Conservation (phyloP, 2,113 vertebrate species). For the Lepus europaeus region DNA sequence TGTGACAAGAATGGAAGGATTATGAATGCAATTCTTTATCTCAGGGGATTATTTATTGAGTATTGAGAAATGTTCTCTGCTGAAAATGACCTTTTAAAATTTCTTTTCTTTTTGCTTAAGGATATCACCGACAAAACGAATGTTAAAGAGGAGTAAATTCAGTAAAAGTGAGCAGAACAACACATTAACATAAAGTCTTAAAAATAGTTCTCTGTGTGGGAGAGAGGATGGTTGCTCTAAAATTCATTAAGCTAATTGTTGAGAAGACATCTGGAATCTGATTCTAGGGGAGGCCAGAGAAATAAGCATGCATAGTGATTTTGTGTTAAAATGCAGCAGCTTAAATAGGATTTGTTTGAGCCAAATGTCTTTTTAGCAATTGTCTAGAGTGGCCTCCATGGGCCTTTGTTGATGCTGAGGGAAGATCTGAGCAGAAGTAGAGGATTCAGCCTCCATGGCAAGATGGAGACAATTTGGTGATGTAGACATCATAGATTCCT, state of each 20-base stretch:
- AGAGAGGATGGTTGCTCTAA: slow-evolving; percentile 62
- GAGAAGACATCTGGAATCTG: slow-evolving; percentile 67
- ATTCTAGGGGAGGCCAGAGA: background rate
- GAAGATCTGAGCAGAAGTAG: too few relatives aligned
- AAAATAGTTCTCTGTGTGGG: slow-evolving; percentile 70
- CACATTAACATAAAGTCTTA: slow-evolving; percentile 65
- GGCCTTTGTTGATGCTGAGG: too few relatives aligned
- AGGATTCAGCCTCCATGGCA: background rate
- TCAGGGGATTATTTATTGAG: background rate
- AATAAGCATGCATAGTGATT: background rate
- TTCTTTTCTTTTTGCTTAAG: slow-evolving; percentile 37
- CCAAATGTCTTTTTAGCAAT: background rate
- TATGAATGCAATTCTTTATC: background rate
- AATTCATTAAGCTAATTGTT: slow-evolving; percentile 71
- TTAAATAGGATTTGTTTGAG: background rate
- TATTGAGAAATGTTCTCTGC: slow-evolving; percentile 6
- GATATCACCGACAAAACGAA: slow-evolving; percentile 48
- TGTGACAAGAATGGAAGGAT: background rate
- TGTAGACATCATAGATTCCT: background rate
- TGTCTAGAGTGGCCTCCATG: background rate
- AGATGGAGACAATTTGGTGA: background rate
- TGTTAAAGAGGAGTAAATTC: slow-evolving; percentile 55
- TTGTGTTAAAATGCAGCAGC: background rate
- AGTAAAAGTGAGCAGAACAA: slow-evolving; percentile 65
- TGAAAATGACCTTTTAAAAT: background rate